Evolutionary conservation across 2,888 invertebrate species (phyloP).

Genomic region (Dicyrtomina minuta): DNA sequence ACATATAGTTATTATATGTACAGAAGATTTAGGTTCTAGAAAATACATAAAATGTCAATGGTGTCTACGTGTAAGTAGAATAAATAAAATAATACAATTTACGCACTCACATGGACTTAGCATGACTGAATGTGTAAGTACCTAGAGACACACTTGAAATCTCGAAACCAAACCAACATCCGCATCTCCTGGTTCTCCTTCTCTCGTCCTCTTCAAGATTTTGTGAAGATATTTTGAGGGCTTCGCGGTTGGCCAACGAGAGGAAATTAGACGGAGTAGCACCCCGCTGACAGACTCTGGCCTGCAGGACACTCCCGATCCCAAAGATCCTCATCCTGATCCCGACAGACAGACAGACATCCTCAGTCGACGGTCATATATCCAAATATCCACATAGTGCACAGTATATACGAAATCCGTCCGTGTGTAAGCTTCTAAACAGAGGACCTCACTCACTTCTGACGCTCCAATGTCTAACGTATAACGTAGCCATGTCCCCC

Average conservation of each 20-base stretch:
- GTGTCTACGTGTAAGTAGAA: too few species aligned
- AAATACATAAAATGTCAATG: too few species aligned
- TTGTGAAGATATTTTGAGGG: slow-evolving; percentile 10
- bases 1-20: too few species aligned
- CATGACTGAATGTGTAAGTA: too few species aligned
- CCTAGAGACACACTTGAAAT: too few species aligned
- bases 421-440: neutral
- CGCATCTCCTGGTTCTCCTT: slow-evolving; percentile 11
- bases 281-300: slow-evolving; percentile 40
- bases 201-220: neutral
- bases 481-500: too few species aligned
- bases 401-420: neutral
- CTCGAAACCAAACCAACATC: slow-evolving; percentile 11
- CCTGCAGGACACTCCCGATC: too few species aligned
- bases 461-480: too few species aligned
- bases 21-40: too few species aligned
- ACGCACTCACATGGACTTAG: too few species aligned
- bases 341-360: neutral
- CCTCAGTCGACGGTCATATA: neutral
- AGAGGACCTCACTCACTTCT: neutral
- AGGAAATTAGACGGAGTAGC: slow-evolving; percentile 43
- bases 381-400: neutral
- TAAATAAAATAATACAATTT: too few species aligned
- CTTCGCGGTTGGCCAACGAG: slow-evolving; percentile 40
- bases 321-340: too few species aligned